Conservation (phyloP, 2,888 invertebrate genomes). For the Eilema griseolum region DNA sequence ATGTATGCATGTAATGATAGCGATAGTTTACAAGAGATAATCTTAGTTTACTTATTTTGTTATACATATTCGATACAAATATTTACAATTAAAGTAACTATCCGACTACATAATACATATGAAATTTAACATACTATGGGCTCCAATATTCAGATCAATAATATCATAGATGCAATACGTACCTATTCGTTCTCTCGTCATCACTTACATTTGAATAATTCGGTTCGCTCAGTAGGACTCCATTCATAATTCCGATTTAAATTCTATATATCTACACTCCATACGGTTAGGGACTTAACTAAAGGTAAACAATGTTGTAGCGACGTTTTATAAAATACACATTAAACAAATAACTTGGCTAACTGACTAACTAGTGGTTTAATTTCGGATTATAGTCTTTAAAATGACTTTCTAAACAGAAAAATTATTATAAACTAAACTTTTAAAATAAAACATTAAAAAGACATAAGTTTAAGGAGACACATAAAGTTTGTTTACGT, state of each 20-base stretch:
- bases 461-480: too few relatives aligned
- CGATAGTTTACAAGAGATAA: constrained; percentile 30
- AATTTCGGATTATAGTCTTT: too few relatives aligned
- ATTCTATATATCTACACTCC: too few relatives aligned
- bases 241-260: constrained; percentile 33
- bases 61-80: constrained; percentile 24
- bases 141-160: constrained; percentile 45
- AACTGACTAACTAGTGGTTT: too few relatives aligned
- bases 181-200: constrained; percentile 20
- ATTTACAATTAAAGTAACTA: constrained; percentile 31
- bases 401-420: too few relatives aligned
- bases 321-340: too few relatives aligned
- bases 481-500: too few relatives aligned
- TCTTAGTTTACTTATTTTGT: constrained; percentile 19
- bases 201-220: constrained; percentile 41
- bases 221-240: constrained; percentile 36
- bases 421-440: too few relatives aligned
- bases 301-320: too few relatives aligned
- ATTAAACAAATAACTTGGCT: too few relatives aligned
- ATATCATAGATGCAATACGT: constrained; percentile 24
- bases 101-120: constrained; percentile 16
- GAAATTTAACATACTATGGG: constrained; percentile 25
- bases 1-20: constrained; percentile 9
- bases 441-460: too few relatives aligned
- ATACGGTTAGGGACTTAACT: too few relatives aligned